Base-by-base conservation (phyloP, 2,888 invertebrate species). In the Caenorhabditis sulstoni region DNA sequence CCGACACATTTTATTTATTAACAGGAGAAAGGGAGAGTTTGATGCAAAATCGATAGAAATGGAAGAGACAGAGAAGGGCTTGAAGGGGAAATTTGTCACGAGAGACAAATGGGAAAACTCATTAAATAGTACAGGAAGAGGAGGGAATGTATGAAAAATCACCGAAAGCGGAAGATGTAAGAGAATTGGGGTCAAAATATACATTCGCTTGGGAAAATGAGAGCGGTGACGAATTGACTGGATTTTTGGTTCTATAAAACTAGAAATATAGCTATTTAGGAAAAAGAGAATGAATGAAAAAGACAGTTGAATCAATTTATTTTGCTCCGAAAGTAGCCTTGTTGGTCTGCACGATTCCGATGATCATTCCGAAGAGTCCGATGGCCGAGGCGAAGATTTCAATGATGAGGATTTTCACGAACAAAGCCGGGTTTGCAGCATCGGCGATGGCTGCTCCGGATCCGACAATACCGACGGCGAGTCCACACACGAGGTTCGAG, bases 361-460 rank as follows among this genome's bases (percentile, higher is more conserved):
- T 97, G 91, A 99, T 99, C 70, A 99, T 93, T 67, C 99, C 99
- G 91, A 99, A 99, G 22, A 99, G 93, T 90, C 99, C 99, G 90
- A 99, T 98, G 88, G 99, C 99, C 90, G 96, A 96, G 75, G 97
- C 99, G 91, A 99, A 99, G 92, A 99, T 99, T 92, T 99, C 99
- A 53, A 99, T 95, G 91, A 99, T 97, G 50, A 99, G 93, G 91
- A 99, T 97, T 92, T 97, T 98, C 61, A 99, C 98, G 90, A 99
- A 99, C 8, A 99, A 93, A 3, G 95, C 94, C 18, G 96, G 94
- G 91, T 99, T 97, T 47, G 98, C 98, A 37, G 99, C 99, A 92
- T 99, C 99, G 62, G 98, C 94, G 11, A 99, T 93, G 18, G 99
- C 99, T 50, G 99, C 98, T 78, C 98, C 97, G 3, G 97, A 98